phyloP scores from a whole-genome alignment of 2,888 invertebrate genomes.

The Rhabditophanes sp. region DNA sequence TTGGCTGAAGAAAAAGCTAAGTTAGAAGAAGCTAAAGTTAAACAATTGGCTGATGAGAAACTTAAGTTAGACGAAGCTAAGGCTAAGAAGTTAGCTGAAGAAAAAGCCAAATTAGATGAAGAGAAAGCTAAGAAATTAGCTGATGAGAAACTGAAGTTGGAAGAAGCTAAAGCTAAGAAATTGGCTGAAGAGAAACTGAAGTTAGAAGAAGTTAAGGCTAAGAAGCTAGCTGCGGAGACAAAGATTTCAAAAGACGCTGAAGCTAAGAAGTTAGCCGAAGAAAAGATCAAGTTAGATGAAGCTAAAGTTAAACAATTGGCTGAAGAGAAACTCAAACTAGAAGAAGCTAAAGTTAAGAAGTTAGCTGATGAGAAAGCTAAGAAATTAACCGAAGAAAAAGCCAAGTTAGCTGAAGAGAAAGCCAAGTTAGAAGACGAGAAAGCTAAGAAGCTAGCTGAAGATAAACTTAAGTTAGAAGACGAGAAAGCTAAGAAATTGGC shows the following conservation, averaged over 20 bases:
- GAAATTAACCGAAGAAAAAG: too few species aligned
- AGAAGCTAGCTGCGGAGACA: conserved; percentile 7
- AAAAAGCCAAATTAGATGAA: conserved; percentile 1
- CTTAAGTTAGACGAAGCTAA: conserved; percentile 3
- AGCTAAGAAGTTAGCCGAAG: conserved; percentile 3
- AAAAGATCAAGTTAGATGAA: conserved; percentile 5
- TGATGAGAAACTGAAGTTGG: conserved; percentile 3
- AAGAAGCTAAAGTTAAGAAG: conserved; percentile 1
- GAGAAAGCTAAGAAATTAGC: not conserved
- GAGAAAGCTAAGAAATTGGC: not conserved
- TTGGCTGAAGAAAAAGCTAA: not conserved
- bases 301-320: too few species aligned
- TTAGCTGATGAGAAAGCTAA: too few species aligned
- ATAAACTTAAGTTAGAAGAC: conserved; percentile 3
- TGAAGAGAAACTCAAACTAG: conserved; percentile 2
- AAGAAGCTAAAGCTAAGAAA: conserved; percentile 6
- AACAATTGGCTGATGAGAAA: conserved; percentile 5
- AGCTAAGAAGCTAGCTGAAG: conserved; percentile 5
- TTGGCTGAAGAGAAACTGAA: conserved; percentile 1
- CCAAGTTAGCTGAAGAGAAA: too few species aligned
- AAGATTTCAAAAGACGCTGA: not conserved
- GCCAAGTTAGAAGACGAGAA: conserved; percentile 1
- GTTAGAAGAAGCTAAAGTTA: conserved; percentile 5
- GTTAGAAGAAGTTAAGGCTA: conserved; percentile 6
- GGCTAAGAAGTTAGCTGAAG: conserved; percentile 7